These are phyloP conservation scores for Acronicta psi DNA, from an alignment of 2,888 invertebrate genomes.

Conservation along the genomic window DNA sequence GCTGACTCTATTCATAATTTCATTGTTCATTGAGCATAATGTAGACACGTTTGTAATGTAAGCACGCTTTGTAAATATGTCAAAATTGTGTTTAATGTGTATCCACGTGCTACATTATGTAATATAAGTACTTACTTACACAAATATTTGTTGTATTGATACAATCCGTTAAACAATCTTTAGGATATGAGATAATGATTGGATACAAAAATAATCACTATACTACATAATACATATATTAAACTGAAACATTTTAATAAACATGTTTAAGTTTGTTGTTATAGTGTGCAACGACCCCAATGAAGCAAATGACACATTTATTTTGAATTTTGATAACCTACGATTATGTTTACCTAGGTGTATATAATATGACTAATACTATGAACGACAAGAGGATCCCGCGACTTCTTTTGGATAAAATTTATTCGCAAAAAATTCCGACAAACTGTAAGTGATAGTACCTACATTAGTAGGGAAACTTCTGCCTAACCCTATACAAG, in stretches of 20 bases:
- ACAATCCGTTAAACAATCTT: constrained; percentile 2
- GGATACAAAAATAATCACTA: not conserved
- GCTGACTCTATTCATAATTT: too few species aligned
- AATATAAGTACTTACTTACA: not conserved
- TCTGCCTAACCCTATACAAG: too few species aligned
- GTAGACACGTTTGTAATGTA: not conserved
- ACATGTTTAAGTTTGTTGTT: too few species aligned
- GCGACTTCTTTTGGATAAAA: too few species aligned
- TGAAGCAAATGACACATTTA: constrained; percentile 27
- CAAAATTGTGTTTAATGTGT: constrained; percentile 6
- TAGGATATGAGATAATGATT: not conserved
- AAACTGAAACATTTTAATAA: too few species aligned
- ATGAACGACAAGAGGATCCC: too few species aligned
- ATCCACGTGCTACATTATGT: constrained; percentile 1
- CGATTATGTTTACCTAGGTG: constrained; percentile 34
- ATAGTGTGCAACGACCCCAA: constrained; percentile 17
- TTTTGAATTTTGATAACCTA: constrained; percentile 30
- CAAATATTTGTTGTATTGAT: constrained; percentile 4
- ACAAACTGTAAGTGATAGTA: too few species aligned
- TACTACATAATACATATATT: constrained; percentile 18
- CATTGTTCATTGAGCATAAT: not conserved
- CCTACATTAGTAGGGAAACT: too few species aligned
- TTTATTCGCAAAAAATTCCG: too few species aligned
- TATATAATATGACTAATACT: constrained; percentile 27
- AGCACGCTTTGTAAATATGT: not conserved